A percentile compares a stretch with the other conserved stretches of the same genome.
phyloP scores from a whole-genome alignment of 2,888 invertebrate species.

The Acanthosepion esculentum region DNA sequence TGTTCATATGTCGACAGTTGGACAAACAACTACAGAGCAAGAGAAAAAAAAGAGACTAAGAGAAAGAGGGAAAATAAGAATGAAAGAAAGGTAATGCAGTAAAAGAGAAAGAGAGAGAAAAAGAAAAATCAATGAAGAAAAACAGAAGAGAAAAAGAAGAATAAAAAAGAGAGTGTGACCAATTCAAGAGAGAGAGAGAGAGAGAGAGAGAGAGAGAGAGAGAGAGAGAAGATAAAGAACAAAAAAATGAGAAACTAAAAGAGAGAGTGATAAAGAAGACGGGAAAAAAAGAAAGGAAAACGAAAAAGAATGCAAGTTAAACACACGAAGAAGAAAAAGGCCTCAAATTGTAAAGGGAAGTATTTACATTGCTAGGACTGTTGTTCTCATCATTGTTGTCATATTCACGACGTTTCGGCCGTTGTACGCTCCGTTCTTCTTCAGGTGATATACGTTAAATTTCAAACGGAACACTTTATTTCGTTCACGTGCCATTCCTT shows the following conservation, averaged over 20 bases:
- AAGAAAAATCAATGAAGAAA: neutral
- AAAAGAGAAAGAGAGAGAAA: neutral
- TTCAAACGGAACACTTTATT: too few species aligned
- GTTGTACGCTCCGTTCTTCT: too few species aligned
- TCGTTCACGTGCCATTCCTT: too few species aligned
- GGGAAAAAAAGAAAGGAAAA: neutral
- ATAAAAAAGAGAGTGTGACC: neutral
- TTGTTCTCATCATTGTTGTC: too few species aligned
- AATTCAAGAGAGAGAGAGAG: too few species aligned
- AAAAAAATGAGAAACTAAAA: neutral
- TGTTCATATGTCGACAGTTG: neutral
- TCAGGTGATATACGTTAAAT: too few species aligned
- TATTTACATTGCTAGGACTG: too few species aligned
- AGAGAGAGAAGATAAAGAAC: neutral
- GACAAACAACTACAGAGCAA: neutral
- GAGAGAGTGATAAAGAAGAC: neutral
- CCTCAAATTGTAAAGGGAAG: neutral
- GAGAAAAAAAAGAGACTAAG: neutral
- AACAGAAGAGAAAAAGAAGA: neutral
- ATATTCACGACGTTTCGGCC: too few species aligned
- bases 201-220: neutral
- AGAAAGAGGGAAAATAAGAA: neutral
- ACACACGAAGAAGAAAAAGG: neutral
- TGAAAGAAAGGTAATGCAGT: neutral
- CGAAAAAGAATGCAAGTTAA: neutral